phyloP scores from a whole-genome alignment of 2,797 vertebrate species.

The Paguma larvata region DNA sequence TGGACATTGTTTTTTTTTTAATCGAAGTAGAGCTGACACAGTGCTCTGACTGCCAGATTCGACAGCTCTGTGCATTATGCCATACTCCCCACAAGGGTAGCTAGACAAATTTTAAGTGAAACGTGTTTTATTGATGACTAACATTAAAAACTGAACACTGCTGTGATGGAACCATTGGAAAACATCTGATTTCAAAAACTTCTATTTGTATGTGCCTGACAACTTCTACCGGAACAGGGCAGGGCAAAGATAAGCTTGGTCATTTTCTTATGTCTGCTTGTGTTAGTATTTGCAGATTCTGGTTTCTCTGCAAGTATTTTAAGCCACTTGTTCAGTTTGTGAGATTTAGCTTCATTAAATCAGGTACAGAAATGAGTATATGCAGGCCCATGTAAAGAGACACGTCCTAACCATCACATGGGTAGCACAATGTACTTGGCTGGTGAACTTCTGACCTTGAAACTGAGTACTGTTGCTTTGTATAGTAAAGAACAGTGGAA shows the following conservation, averaged over 20 bases:
- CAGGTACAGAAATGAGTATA: neutral
- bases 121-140: neutral
- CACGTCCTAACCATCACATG: neutral
- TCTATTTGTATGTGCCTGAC: neutral
- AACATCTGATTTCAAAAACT: slow-evolving; percentile 9
- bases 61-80: neutral
- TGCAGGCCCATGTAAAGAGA: neutral
- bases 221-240: neutral
- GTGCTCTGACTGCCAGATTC: neutral
- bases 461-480: neutral
- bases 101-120: neutral
- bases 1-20: neutral
- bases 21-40: neutral
- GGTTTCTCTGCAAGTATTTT: slow-evolving; percentile 42
- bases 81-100: neutral
- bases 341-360: neutral
- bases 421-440: fast-evolving
- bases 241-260: neutral
- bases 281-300: neutral
- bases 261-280: neutral
- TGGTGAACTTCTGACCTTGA: neutral
- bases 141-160: slow-evolving; percentile 1
- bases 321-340: neutral
- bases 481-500: neutral
- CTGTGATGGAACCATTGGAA: neutral